A percentile compares a stretch with the other conserved stretches of the same genome.
Conservation (phyloP, 2,888 invertebrate genomes). For the Leuctra nigra region DNA sequence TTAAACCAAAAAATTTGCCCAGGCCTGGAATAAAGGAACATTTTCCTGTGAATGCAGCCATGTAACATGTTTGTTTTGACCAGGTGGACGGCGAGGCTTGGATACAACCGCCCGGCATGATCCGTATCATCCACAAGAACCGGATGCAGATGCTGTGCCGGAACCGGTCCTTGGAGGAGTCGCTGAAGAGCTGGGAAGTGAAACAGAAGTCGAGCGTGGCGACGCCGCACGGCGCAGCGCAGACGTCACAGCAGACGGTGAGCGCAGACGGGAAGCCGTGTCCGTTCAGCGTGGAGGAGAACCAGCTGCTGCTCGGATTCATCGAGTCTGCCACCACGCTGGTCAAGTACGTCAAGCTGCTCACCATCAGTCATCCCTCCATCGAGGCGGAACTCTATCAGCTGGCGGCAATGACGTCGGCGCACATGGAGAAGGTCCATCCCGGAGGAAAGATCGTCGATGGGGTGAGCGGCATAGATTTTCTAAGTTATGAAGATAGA, state of each 20-base stretch:
- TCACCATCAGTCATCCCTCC: slow-evolving; percentile 59
- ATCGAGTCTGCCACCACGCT: slow-evolving; percentile 78
- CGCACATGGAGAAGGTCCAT: slow-evolving; percentile 64
- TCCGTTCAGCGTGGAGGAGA: slow-evolving; percentile 52
- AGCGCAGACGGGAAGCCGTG: slow-evolving; percentile 34
- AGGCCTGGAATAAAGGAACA: no score
- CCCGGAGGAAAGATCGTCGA: slow-evolving; percentile 76
- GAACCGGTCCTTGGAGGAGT: slow-evolving; percentile 85
- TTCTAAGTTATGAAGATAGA: no score
- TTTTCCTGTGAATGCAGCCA: no score
- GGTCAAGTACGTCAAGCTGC: slow-evolving; percentile 73
- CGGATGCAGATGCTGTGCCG: slow-evolving; percentile 93
- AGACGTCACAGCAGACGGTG: slow-evolving; percentile 47
- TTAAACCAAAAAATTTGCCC: no score
- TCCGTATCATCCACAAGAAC: slow-evolving; percentile 94
- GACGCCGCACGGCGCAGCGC: slow-evolving; percentile 40
- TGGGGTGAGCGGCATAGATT: no score
- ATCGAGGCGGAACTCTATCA: slow-evolving; percentile 69
- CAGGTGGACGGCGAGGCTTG: slow-evolving; percentile 98
- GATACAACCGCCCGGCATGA: slow-evolving; percentile 95
- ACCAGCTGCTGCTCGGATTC: slow-evolving; percentile 63
- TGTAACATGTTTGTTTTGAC: no score
- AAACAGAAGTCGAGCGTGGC: slow-evolving; percentile 55
- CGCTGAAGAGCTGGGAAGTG: slow-evolving; percentile 81
- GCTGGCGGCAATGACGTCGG: slow-evolving; percentile 63